Evolutionary conservation across 2,888 invertebrate genomes (phyloP).

Genomic region (Stegophylla sp.): DNA sequence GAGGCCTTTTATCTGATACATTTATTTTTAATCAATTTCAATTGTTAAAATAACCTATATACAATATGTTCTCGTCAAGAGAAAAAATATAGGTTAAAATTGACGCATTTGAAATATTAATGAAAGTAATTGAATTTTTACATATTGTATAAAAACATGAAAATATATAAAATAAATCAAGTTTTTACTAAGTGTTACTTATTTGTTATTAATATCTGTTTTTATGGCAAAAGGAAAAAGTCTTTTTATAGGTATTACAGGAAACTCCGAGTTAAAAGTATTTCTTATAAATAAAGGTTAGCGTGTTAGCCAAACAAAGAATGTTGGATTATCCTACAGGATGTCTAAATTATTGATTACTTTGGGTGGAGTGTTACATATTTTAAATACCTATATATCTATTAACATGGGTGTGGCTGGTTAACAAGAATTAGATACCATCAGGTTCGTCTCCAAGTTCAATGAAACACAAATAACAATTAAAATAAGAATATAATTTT

Average conservation of each 20-base stretch:
- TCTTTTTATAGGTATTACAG: slow-evolving; percentile 24
- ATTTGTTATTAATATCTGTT: not conserved
- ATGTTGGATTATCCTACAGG: slow-evolving; percentile 17
- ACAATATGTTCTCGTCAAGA: not conserved
- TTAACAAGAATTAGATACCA: slow-evolving; percentile 34
- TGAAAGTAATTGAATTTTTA: slow-evolving; percentile 6
- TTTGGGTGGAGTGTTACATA: slow-evolving; percentile 44
- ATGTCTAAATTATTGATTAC: slow-evolving; percentile 53
- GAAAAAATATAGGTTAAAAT: not conserved
- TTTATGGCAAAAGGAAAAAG: slow-evolving; percentile 1
- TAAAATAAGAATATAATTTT: not conserved
- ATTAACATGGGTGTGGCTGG: slow-evolving; percentile 49
- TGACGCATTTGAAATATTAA: slow-evolving; percentile 28
- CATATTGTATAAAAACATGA: not conserved
- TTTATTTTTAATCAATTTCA: slow-evolving; percentile 43
- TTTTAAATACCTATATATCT: slow-evolving; percentile 44
- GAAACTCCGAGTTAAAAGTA: slow-evolving; percentile 25
- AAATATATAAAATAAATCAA: slow-evolving; percentile 25
- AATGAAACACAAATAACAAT: not conserved
- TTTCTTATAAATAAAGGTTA: slow-evolving; percentile 32
- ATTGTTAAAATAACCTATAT: slow-evolving; percentile 13
- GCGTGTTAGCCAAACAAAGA: slow-evolving; percentile 33
- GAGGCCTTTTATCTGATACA: not conserved
- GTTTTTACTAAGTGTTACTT: not conserved
- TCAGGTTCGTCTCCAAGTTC: slow-evolving; percentile 17